Conservation (phyloP, 2,113 vertebrate genomes). For the Eclectus roratus region DNA sequence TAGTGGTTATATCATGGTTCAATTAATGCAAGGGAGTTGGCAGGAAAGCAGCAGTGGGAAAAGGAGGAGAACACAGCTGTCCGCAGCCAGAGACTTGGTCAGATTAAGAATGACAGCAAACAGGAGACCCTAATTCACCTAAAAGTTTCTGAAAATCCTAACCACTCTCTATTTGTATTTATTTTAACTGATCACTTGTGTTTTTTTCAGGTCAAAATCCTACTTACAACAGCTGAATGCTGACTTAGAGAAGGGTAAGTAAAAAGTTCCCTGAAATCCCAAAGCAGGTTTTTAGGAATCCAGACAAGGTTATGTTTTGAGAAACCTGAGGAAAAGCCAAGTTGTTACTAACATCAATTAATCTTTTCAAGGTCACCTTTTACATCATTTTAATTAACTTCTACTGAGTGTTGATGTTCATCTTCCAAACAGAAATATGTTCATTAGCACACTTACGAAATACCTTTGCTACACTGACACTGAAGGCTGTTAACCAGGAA, state of each 20-base stretch:
- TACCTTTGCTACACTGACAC: not conserved
- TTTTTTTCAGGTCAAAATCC: not conserved
- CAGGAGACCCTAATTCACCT: not conserved
- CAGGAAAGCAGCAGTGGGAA: not conserved
- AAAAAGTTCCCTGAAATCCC: not conserved
- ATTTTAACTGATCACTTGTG: not conserved
- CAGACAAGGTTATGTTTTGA: not conserved
- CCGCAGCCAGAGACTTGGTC: not conserved
- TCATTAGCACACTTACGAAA: constrained; percentile 27
- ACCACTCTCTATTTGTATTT: not conserved
- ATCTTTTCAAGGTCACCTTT: constrained; percentile 48
- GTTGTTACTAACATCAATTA: constrained; percentile 16
- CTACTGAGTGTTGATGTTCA: constrained; percentile 14
- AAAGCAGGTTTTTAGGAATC: not conserved
- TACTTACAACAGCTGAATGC: not conserved
- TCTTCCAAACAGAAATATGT: constrained; percentile 23
- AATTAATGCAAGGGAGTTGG: not conserved
- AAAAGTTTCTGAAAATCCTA: not conserved
- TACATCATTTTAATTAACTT: constrained; percentile 66
- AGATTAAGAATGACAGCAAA: not conserved
- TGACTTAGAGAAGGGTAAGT: not conserved
- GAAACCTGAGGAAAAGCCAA: not conserved
- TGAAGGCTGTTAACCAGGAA: not conserved
- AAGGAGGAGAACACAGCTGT: not conserved
- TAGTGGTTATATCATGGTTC: not conserved